Percentiles rank a stretch among this genome's conserved stretches.
Evolutionary conservation across 92 coral and sea anemone genomes (phyloP).

Genomic region (Heliopora coerulea): DNA sequence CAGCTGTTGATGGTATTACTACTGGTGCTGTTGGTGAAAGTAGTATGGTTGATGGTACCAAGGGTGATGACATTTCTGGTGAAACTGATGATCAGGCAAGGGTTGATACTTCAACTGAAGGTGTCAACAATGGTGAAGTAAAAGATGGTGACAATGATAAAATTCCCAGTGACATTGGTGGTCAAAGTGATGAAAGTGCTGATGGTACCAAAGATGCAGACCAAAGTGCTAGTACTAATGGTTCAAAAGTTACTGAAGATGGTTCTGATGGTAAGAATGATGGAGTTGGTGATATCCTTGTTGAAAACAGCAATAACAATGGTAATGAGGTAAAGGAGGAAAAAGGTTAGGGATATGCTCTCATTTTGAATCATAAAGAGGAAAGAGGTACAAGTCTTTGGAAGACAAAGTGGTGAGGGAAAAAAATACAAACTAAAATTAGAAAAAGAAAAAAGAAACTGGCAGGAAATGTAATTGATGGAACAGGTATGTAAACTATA

Average conservation of each 20-base stretch:
- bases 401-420: too few species aligned
- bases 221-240: not conserved
- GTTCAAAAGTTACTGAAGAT: not conserved
- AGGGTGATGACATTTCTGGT: not conserved
- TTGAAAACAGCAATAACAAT: too few species aligned
- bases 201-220: not conserved
- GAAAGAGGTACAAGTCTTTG: too few species aligned
- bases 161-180: not conserved
- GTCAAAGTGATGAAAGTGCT: not conserved
- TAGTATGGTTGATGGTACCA: slow-evolving; percentile 1
- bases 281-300: not conserved
- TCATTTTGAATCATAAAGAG: too few species aligned
- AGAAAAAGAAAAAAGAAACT: too few species aligned
- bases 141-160: not conserved
- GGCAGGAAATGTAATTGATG: too few species aligned
- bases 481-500: too few species aligned
- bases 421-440: too few species aligned
- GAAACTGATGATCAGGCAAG: not conserved
- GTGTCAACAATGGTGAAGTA: not conserved
- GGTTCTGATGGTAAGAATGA: not conserved
- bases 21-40: not conserved
- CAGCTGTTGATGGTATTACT: not conserved
- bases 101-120: too few species aligned
- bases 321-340: too few species aligned
- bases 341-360: too few species aligned